These are phyloP conservation scores for Chlorops oryzae DNA, from an alignment of 1,140 invertebrate species.

Conservation along the genomic window DNA sequence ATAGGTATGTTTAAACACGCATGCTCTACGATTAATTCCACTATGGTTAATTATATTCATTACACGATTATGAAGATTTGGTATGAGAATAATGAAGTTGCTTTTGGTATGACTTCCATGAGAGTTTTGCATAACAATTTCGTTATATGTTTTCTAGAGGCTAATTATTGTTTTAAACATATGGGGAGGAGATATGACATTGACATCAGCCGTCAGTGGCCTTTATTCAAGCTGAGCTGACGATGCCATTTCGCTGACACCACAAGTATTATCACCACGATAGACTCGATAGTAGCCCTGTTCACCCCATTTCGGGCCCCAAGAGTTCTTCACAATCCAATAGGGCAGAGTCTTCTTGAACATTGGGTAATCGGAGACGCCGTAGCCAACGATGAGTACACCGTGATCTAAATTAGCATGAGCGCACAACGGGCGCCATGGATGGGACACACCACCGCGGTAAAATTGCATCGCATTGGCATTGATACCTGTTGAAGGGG, in stretches of 20 bases:
- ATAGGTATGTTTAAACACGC: too few species aligned
- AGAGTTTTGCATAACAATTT: too few species aligned
- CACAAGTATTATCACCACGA: slow-evolving; percentile 91
- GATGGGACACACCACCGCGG: slow-evolving; percentile 93
- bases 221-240: too few species aligned
- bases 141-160: too few species aligned
- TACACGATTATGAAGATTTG: too few species aligned
- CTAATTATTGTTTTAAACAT: too few species aligned
- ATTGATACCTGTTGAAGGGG: slow-evolving; percentile 79
- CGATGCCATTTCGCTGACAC: slow-evolving; percentile 85
- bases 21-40: too few species aligned
- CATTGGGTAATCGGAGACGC: slow-evolving; percentile 69
- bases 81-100: too few species aligned
- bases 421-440: slow-evolving; percentile 80
- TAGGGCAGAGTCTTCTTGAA: slow-evolving; percentile 80
- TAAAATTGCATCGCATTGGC: slow-evolving; percentile 99
- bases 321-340: slow-evolving; percentile 92
- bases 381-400: slow-evolving; percentile 89
- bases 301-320: slow-evolving; percentile 75
- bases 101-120: too few species aligned
- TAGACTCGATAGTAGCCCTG: slow-evolving; percentile 94
- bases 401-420: slow-evolving; percentile 80
- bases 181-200: too few species aligned
- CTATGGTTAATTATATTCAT: too few species aligned
- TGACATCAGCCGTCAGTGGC: too few species aligned